phyloP scores from a whole-genome alignment of 2,797 vertebrate species.

The Chiloscyllium punctatum region DNA sequence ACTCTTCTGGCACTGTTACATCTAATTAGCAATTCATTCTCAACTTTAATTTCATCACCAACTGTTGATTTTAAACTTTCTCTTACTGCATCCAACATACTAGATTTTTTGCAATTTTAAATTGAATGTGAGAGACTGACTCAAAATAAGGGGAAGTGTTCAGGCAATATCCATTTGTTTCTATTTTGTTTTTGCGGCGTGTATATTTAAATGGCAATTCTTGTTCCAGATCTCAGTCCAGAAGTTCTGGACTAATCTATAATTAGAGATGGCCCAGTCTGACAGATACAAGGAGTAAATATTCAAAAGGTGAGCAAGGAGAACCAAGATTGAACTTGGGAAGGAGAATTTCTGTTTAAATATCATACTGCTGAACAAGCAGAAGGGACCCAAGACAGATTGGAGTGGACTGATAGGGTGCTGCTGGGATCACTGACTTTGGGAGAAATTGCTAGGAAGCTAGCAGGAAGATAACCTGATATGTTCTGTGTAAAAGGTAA shows the following conservation, averaged over 20 bases:
- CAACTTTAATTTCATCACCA: neutral
- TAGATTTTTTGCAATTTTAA: neutral
- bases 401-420: neutral
- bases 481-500: neutral
- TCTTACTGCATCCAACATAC: neutral
- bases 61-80: neutral
- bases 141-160: neutral
- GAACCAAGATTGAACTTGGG: neutral
- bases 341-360: neutral
- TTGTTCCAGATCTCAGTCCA: neutral
- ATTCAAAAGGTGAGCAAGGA: neutral
- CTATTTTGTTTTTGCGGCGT: too few species aligned
- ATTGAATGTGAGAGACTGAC: neutral
- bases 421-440: neutral
- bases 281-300: neutral
- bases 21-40: neutral
- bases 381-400: too few species aligned
- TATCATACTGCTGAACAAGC: neutral
- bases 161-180: neutral
- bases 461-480: neutral
- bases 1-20: neutral
- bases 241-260: neutral
- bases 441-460: neutral
- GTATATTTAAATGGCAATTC: neutral
- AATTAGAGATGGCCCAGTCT: neutral